phyloP scores from a whole-genome alignment of 2,888 invertebrate species.

The Octonoba sinensis region DNA sequence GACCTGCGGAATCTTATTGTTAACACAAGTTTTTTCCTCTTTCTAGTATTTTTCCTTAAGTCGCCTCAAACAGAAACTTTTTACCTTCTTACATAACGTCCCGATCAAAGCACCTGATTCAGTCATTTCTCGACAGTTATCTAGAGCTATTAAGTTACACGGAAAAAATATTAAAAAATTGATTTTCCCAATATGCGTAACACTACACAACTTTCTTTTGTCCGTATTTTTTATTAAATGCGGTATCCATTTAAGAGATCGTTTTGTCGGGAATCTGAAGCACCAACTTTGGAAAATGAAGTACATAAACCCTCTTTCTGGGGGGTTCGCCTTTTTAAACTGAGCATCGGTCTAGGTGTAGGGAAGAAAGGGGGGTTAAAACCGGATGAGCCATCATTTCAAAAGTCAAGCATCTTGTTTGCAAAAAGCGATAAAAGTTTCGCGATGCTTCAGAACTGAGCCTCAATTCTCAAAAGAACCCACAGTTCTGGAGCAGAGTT shows the following conservation, averaged over 20 bases:
- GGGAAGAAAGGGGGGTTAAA: slow-evolving; percentile 21
- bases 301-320: slow-evolving; percentile 4
- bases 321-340: slow-evolving; percentile 16
- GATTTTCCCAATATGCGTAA: slow-evolving; percentile 1
- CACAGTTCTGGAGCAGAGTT: slow-evolving; percentile 39
- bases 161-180: slow-evolving; percentile 3
- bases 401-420: slow-evolving; percentile 58
- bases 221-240: slow-evolving; percentile 6
- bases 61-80: too few relatives aligned
- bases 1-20: too few relatives aligned
- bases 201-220: slow-evolving; percentile 6
- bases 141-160: slow-evolving; percentile 18
- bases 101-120: slow-evolving; percentile 16
- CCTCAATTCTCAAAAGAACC: slow-evolving; percentile 26
- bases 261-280: slow-evolving; percentile 2
- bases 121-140: background rate
- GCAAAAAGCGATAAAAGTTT: slow-evolving; percentile 60
- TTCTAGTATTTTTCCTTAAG: too few relatives aligned
- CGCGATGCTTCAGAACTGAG: slow-evolving; percentile 24
- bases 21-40: too few relatives aligned
- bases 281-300: slow-evolving; percentile 11
- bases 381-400: slow-evolving; percentile 59
- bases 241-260: background rate
- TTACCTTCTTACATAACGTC: background rate
- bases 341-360: slow-evolving; percentile 17